Base-by-base conservation (phyloP, 2,797 vertebrate species). In the Carduelis carduelis region DNA sequence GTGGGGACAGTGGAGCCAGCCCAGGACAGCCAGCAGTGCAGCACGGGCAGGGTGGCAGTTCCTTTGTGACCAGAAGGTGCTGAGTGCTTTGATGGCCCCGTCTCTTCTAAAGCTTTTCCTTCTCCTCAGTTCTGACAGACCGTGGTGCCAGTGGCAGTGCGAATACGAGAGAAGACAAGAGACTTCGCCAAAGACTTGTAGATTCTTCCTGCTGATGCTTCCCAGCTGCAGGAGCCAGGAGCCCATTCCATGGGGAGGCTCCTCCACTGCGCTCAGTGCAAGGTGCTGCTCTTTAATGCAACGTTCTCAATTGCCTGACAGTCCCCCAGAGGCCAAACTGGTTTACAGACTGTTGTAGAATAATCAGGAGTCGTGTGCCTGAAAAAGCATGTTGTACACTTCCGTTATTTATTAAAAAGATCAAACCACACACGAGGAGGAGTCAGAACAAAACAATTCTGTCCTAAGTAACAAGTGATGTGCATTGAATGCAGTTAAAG, bases 131-230 rank as follows among this genome's bases (percentile, higher is more conserved):
- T 94, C 94, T 98, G 57, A 55, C 92, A 95, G 98, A 97, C 19
- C 37, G 79, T 57, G 89, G 97, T 35, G 26, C 82, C 17, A 93
- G 71, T 34, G 95, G 95, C 75, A 93, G 57, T 1, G 43, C 32
- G 3, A 95, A 56, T 21, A 72, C 30, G 1, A 86, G 43, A 52
- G 97, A 98, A 17, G 98, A 97, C 8, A 97, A 96, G 61, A 96
- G 84, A 12, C 91, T 98, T 61, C 98, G 98, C 24, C 98, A 98
- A 63, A 98, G 98, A 82, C 98, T 98, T 2, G 69, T 97, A 41
- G 98, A 98, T 97, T 96, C 97, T 46, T 98, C 98, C 0, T 98
- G 98, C 90, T 98, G 96, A 97, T 47, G 61, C n/a, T 59, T 47
- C 22, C 64, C 61, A 8, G 12, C 37, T 2, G 3, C 77, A 55